A percentile compares a stretch with the other conserved stretches of the same genome.
phyloP scores from a whole-genome alignment of 1,140 invertebrate species.

The Alviniconcha marisindica region DNA sequence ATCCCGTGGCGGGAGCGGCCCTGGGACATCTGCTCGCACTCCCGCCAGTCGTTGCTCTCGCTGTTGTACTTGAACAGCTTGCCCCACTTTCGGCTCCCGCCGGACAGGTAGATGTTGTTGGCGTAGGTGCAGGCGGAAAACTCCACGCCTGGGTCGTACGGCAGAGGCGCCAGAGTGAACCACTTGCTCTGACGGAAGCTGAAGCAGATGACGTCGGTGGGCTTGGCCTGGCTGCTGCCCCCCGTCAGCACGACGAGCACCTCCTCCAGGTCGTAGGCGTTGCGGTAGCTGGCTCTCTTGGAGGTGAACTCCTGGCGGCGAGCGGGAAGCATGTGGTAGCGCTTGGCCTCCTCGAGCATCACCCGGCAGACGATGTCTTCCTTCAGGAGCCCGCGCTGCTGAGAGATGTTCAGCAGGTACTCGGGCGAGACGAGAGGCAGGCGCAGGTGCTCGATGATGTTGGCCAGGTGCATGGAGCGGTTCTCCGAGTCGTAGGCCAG shows the following conservation, averaged over 20 bases:
- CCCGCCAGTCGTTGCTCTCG: conserved; percentile 62
- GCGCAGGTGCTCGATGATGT: conserved; percentile 59
- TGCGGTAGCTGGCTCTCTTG: conserved; percentile 58
- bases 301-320: conserved; percentile 64
- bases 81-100: conserved; percentile 63
- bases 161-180: conserved; percentile 61
- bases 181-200: conserved; percentile 60
- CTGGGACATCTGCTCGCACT: conserved; percentile 55
- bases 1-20: conserved; percentile 60
- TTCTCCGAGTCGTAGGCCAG: conserved; percentile 52
- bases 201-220: conserved; percentile 60
- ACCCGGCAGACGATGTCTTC: conserved; percentile 55
- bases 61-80: conserved; percentile 60
- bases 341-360: conserved; percentile 66
- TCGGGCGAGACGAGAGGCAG: conserved; percentile 64
- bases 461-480: conserved; percentile 51
- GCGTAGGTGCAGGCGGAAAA: conserved; percentile 62
- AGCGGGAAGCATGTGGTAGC: conserved; percentile 67
- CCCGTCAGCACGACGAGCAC: conserved; percentile 61
- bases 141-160: conserved; percentile 59
- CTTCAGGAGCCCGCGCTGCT: conserved; percentile 39
- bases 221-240: conserved; percentile 57
- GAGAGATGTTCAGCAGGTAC: conserved; percentile 55
- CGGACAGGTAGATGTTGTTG: conserved; percentile 66
- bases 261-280: conserved; percentile 61